Conservation (phyloP, 2,797 vertebrate species). For the Takifugu ocellatus region DNA sequence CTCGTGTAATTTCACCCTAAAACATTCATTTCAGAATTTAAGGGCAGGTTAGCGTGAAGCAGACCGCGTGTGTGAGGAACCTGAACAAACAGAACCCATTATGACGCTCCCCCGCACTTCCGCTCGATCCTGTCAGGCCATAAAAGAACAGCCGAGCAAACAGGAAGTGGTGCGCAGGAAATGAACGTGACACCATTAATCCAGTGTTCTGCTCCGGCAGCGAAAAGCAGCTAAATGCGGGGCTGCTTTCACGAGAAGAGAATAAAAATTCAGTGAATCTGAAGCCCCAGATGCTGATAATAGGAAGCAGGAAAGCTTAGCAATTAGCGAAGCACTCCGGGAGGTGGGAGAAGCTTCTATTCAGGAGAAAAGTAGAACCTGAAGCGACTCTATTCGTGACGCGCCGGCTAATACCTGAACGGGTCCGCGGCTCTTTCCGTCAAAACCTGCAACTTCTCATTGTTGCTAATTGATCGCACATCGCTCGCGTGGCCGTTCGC, state of each 20-base stretch:
- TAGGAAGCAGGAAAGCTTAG: slow-evolving; percentile 47
- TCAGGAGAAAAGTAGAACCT: too few species aligned
- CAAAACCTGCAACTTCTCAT: too few species aligned
- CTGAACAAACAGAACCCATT: too few species aligned
- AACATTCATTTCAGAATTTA: too few species aligned
- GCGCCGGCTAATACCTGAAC: too few species aligned
- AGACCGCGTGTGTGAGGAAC: too few species aligned
- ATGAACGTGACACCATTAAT: slow-evolving; percentile 60
- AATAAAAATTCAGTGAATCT: slow-evolving; percentile 50
- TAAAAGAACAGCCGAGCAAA: slow-evolving; percentile 56
- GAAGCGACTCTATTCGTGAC: too few species aligned
- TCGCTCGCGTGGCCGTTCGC: too few species aligned
- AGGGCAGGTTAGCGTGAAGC: too few species aligned
- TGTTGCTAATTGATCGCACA: too few species aligned
- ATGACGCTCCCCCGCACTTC: slow-evolving; percentile 5
- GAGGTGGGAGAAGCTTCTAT: too few species aligned
- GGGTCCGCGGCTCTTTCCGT: too few species aligned
- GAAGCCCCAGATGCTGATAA: slow-evolving; percentile 12
- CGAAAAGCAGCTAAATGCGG: slow-evolving; percentile 54
- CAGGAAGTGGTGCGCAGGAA: slow-evolving; percentile 58
- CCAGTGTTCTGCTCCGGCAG: slow-evolving; percentile 17
- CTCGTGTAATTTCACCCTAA: slow-evolving; percentile 4
- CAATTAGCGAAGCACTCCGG: slow-evolving; percentile 9
- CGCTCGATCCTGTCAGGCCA: slow-evolving; percentile 44
- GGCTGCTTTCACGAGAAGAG: slow-evolving; percentile 34